phyloP scores from a whole-genome alignment of 2,888 invertebrate species.

The Carcina quercana region DNA sequence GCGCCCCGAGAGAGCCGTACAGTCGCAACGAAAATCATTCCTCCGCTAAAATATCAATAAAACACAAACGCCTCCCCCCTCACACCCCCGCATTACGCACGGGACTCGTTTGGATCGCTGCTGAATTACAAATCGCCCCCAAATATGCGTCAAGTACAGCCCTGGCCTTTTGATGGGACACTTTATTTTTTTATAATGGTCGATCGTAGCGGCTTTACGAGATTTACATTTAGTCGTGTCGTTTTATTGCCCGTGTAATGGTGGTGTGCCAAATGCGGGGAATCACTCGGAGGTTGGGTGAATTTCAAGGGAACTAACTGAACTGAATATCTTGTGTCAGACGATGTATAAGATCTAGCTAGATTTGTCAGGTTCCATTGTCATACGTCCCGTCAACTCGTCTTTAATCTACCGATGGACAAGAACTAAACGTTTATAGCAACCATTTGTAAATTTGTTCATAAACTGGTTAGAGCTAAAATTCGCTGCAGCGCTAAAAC shows the following conservation, averaged over 20 bases:
- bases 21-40: constrained; percentile 66
- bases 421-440: no score
- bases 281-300: no score
- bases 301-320: no score
- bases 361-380: no score
- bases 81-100: constrained; percentile 24
- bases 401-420: no score
- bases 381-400: no score
- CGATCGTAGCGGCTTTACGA: constrained; percentile 41
- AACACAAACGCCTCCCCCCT: constrained; percentile 46
- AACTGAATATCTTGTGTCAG: no score
- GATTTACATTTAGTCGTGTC: constrained; percentile 61
- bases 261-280: constrained; percentile 23
- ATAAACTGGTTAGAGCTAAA: no score
- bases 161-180: constrained; percentile 64
- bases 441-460: no score
- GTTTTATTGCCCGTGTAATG: constrained; percentile 53
- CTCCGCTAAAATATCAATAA: constrained; percentile 71
- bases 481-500: no score
- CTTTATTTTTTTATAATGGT: constrained; percentile 58
- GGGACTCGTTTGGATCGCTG: constrained; percentile 50
- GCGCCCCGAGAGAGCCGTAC: constrained; percentile 56
- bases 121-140: constrained; percentile 52
- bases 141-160: constrained; percentile 39
- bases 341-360: no score